phyloP scores from a whole-genome alignment of 2,888 invertebrate genomes.

The Rhagophthalmus giganteus region DNA sequence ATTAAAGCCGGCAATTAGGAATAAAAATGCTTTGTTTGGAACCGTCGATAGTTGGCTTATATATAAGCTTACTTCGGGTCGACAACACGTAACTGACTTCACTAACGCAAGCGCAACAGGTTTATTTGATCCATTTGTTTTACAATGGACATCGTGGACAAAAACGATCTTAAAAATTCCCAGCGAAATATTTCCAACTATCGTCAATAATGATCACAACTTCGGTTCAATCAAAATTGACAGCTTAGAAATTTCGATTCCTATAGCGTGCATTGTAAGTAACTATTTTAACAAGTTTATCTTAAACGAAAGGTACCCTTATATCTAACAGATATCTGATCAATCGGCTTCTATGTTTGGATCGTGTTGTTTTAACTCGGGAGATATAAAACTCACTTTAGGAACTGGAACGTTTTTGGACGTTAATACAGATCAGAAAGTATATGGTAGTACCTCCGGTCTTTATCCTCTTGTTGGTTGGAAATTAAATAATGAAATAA shows the following conservation, averaged over 20 bases:
- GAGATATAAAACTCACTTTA: constrained; percentile 80
- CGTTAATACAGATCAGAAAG: constrained; percentile 74
- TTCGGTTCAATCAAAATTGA: constrained; percentile 70
- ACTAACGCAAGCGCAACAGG: constrained; percentile 91
- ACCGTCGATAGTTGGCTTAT: constrained; percentile 93
- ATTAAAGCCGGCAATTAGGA: constrained; percentile 66
- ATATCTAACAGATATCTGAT: constrained; percentile 83
- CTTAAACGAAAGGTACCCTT: too few species aligned
- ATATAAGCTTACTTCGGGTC: constrained; percentile 72
- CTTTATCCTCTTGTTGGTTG: constrained; percentile 93
- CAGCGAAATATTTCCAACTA: constrained; percentile 71
- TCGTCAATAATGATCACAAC: constrained; percentile 75
- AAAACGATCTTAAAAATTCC: constrained; percentile 73
- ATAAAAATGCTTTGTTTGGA: constrained; percentile 75
- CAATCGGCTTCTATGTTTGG: constrained; percentile 91
- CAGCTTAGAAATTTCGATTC: constrained; percentile 77
- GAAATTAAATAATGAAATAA: constrained; percentile 64
- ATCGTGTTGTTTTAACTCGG: constrained; percentile 74
- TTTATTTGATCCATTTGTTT: constrained; percentile 88
- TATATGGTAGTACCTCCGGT: constrained; percentile 81
- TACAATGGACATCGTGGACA: constrained; percentile 80
- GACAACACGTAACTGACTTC: constrained; percentile 81
- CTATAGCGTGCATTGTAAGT: constrained; percentile 77
- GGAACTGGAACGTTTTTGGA: constrained; percentile 92
- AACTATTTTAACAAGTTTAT: not conserved